Evolutionary conservation across 2,888 invertebrate genomes (phyloP), one percentile per base, ranked within the genome.

Genomic region (Thumatha senex): DNA sequence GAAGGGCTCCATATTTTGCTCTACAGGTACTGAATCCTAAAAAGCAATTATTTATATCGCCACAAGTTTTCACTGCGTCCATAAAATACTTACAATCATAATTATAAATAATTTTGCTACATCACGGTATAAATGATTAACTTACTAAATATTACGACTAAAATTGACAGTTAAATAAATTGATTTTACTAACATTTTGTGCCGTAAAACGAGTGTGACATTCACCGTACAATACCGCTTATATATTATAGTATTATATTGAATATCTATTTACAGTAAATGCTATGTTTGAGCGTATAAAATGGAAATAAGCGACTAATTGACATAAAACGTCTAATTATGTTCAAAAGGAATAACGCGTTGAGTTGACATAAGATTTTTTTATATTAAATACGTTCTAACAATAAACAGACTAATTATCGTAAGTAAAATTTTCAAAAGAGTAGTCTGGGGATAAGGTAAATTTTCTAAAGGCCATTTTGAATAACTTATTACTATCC

Each of bases 191-290:
- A 89, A 89, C 84, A 86, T 86, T 86, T 90, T 91, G 91, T 90
- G 91, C 90, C 85, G 82, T 84, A 90, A 90, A 91, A 91, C 91
- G 89, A 91, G 91, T 91, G 91, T 90, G 87, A 82, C 51, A 75
- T 82, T 87, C 86, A 89, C 86, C 82, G 81, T 84, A 86, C 78
- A 78, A 76, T 88, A 86, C 80, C 82, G 72, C 83, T 86, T 87
- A 87, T 63, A 73, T 78, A 58, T 83, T 10, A 85, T 72, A 78
- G 73, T 82, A 81, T 74, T 70, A 62, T 80, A 71, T 75, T 75
- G 69, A 65, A 76, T 89, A 86, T 85, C 85, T 91, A 90, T 91
- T 84, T 91, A 91, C 91, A 91, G 85, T 89, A 63, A 61, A 67
- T 61, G 67, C 52, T 49, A 45, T 50, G 54, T 58, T 51, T 46